Evolutionary conservation across 2,888 invertebrate species (phyloP), one percentile per base, ranked within the genome.

Genomic region (Synergus gifuensis): DNA sequence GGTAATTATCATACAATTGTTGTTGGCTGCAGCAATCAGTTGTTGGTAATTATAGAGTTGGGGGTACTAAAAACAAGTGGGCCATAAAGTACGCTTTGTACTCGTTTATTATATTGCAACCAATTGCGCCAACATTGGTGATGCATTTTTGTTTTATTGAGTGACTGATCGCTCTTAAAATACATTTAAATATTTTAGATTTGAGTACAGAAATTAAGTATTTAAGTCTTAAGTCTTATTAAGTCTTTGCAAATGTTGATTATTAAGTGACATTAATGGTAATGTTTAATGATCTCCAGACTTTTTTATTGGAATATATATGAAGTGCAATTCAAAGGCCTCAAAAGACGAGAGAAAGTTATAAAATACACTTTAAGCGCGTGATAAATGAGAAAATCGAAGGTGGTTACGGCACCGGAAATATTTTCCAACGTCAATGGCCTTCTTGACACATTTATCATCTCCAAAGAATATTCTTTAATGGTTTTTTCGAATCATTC

Each of bases 371-470:
- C 28, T 69, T 16, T 49, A 46, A 60, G 22, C 60, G 60, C 12
- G 4, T 60, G 60, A 60, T 60, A 60, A 28, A 60, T 60, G 60
- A 22, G 60, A 60, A 60, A 60, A 60, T 60, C 60, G 22, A 18
- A 4, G 60, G 16, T 60, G 60, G 14, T 60, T 28, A 46, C 69
- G 69, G 14, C 69, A 69, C 69, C 49, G 49, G 69, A 69, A 69
- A 49, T 69, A 69, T 49, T 69, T 69, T 69, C 46, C 49, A 28
- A 69, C 46, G 9, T 69, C 69, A 67, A 67, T 49, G 28, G 69
- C 46, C 46, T 49, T 69, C 60, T 18, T 60, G 60, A 60, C 60
- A 60, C 22, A 28, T 60, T 60, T 4, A 28, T 60, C 60, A 60
- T 60, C 60, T 22, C 18, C 18, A 28, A 28, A 12, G 60, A 60